These are phyloP conservation scores for Lacanobia wlatinum DNA, from an alignment of 2,888 invertebrate species.

Conservation along the genomic window DNA sequence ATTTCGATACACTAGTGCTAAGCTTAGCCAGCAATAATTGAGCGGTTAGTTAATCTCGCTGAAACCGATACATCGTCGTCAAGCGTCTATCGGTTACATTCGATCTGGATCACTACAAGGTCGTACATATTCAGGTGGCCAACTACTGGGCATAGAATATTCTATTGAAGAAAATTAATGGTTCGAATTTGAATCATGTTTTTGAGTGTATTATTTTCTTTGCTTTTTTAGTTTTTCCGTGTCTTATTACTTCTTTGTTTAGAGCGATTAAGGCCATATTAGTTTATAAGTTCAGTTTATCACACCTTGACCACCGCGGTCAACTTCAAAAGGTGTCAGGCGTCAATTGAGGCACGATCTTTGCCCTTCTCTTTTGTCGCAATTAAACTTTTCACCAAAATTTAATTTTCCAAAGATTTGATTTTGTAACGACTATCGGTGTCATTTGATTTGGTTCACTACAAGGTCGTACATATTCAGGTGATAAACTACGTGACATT, in stretches of 20 bases:
- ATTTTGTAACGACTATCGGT: conserved; percentile 2
- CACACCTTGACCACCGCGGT: too few relatives aligned
- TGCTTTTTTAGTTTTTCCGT: too few relatives aligned
- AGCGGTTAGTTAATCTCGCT: conserved; percentile 34
- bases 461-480: conserved; percentile 20
- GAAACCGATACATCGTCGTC: conserved; percentile 20
- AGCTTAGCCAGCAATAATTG: conserved; percentile 15
- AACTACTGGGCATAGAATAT: not conserved
- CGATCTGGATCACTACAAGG: conserved; percentile 22
- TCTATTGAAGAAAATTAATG: not conserved
- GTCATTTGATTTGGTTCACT: conserved; percentile 11
- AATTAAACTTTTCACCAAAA: too few relatives aligned
- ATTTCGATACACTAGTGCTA: not conserved
- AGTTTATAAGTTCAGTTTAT: too few relatives aligned
- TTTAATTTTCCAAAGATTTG: too few relatives aligned
- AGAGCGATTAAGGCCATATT: too few relatives aligned
- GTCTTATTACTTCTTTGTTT: too few relatives aligned
- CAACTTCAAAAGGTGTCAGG: too few relatives aligned
- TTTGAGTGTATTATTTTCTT: not conserved
- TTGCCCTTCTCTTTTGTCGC: too few relatives aligned
- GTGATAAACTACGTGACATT: not conserved
- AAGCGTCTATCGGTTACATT: conserved; percentile 3
- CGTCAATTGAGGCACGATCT: too few relatives aligned
- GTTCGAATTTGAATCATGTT: not conserved
- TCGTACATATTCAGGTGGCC: conserved; percentile 3